These are phyloP conservation scores for Aporophyla lueneburgensis DNA, from an alignment of 2,888 invertebrate species.

Conservation along the genomic window DNA sequence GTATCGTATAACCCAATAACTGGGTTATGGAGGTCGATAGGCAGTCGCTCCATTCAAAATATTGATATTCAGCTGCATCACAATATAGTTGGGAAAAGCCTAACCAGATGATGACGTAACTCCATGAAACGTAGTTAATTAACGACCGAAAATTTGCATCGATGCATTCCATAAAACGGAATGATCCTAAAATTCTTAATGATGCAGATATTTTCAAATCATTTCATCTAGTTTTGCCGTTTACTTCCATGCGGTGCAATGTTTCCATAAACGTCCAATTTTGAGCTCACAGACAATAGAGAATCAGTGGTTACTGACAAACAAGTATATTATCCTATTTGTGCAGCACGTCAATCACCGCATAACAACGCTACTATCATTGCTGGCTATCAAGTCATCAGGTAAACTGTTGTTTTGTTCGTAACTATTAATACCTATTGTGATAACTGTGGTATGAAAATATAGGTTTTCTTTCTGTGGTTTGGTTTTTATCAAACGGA, in stretches of 20 bases:
- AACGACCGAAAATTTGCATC: background rate
- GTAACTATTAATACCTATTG: background rate
- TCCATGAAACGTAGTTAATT: background rate
- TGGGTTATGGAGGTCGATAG: no score
- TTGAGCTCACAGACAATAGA: constrained; percentile 34
- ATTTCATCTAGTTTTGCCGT: background rate
- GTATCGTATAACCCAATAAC: no score
- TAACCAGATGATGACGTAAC: no score
- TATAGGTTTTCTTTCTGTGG: constrained; percentile 7
- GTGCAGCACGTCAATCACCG: constrained; percentile 44
- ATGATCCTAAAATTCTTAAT: background rate
- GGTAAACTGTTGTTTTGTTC: constrained; percentile 31
- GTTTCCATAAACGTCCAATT: constrained; percentile 32
- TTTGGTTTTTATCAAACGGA: constrained; percentile 30
- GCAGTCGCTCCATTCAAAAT: no score
- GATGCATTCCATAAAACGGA: background rate
- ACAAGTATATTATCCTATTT: constrained; percentile 54
- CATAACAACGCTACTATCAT: constrained; percentile 33
- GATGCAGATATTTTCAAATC: background rate
- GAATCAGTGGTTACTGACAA: constrained; percentile 35
- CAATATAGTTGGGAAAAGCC: no score
- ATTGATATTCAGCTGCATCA: no score
- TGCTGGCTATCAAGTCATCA: constrained; percentile 47
- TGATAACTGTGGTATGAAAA: constrained; percentile 3
- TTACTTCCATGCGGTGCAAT: constrained; percentile 3